Evolutionary conservation across 2,888 invertebrate genomes (phyloP), one percentile per base, ranked within the genome.

Genomic region (Scaptomyza reducta): DNA sequence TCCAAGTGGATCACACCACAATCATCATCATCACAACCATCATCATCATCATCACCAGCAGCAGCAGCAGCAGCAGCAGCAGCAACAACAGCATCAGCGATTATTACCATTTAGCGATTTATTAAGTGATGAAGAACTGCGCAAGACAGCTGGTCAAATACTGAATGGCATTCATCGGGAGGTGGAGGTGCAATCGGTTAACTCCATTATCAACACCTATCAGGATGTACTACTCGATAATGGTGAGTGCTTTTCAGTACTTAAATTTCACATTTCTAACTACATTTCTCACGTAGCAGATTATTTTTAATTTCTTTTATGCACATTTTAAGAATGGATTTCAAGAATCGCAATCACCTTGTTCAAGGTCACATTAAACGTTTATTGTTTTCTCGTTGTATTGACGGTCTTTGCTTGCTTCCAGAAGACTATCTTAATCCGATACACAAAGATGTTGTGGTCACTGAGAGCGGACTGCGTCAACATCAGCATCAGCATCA

Each of bases 371-470:
- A 14, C 5, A n/a, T 38, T 38, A 14, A n/a, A 14, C 38, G 5
- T 1, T 14, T 11, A 22, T 4, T 11, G 10, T 2, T n/a, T 11
- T 4, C 5, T 18, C 13, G 7, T 2, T 16, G 29, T 31, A 18
- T 33, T 47, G 25, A 47, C n/a, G 11, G 6, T 33, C 4, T 35
- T 57, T 50, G 13, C 25, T 49, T 63, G 44, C 41, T 77, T 70
- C 46, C 91, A 93, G 65, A 93, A 93, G 94, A 94, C 92, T 94
- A 94, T 89, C 92, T 94, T 35, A 94, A 94, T 77, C 94, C 94
- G 6, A 95, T 96, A 50, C 95, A 96, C 35, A 95, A 96, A 85
- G 96, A 96, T 89, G 95, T 96, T 77, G 94, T 96, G 5, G 95
- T 95, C 9, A 88, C 87, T 45, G 96, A 96, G 89, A 96, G 96